phyloP scores from a whole-genome alignment of 2,113 vertebrate genomes.

The human (Homo sapiens) region GRCh38 chr6:165256501-165257000 shows the following conservation, averaged over 20 bases:
- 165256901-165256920: not conserved
- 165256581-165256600: not conserved
- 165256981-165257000: not conserved
- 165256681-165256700: not conserved
- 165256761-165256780: not conserved
- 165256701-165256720: not conserved
- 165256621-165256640: not conserved
- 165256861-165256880: not conserved
- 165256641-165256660: not conserved
- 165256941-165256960: not conserved
- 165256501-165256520: not conserved
- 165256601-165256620: not conserved
- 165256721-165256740: not conserved
- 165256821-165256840: not conserved
- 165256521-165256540: not conserved
- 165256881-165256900: no score
- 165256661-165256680: not conserved
- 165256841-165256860: no score
- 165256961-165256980: not conserved
- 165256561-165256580: not conserved
- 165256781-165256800: not conserved
- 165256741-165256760: not conserved
- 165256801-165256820: not conserved
- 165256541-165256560: not conserved
- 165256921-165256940: not conserved